Percentiles rank a stretch among this genome's conserved stretches.
phyloP scores from a whole-genome alignment of 2,888 invertebrate genomes.

The Athalia cordata region DNA sequence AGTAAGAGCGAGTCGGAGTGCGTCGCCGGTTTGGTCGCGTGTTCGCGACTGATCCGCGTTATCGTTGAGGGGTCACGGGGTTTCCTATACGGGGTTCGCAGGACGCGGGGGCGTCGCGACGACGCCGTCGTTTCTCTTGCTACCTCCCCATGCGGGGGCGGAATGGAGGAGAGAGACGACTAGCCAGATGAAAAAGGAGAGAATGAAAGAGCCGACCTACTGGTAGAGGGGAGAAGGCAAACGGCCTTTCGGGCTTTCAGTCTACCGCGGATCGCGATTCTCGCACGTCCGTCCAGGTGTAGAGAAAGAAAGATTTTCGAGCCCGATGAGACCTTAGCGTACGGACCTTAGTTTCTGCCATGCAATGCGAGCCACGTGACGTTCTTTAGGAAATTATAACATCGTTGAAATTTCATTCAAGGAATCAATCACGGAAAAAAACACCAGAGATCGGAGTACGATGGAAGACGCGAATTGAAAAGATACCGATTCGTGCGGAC shows the following conservation, averaged over 20 bases:
- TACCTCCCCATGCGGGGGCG: conserved; percentile 5
- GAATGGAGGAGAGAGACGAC: background rate
- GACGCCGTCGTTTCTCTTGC: conserved; percentile 6
- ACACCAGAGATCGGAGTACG: too few relatives aligned
- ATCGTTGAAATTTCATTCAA: background rate
- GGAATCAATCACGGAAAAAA: background rate
- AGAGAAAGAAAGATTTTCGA: background rate
- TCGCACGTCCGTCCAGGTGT: conserved; percentile 34
- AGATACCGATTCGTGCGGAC: too few relatives aligned
- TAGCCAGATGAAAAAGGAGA: background rate
- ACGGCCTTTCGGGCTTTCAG: conserved; percentile 54
- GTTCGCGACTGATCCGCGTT: conserved; percentile 22
- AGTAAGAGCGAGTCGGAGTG: background rate
- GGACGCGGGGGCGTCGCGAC: conserved; percentile 12
- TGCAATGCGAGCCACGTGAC: conserved; percentile 37
- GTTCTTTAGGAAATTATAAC: background rate
- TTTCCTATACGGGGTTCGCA: too few relatives aligned
- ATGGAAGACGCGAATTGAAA: too few relatives aligned
- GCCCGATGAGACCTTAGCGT: conserved; percentile 11
- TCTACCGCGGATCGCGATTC: conserved; percentile 64
- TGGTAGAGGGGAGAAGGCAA: conserved; percentile 42
- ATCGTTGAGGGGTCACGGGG: background rate
- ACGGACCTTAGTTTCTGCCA: conserved; percentile 2
- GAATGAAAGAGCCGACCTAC: background rate
- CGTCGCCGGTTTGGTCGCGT: conserved; percentile 8